Percentiles rank a stretch among this genome's conserved stretches.
Conservation (phyloP, 2,113 vertebrate genomes). For the Oncorhynchus gorbuscha region DNA sequence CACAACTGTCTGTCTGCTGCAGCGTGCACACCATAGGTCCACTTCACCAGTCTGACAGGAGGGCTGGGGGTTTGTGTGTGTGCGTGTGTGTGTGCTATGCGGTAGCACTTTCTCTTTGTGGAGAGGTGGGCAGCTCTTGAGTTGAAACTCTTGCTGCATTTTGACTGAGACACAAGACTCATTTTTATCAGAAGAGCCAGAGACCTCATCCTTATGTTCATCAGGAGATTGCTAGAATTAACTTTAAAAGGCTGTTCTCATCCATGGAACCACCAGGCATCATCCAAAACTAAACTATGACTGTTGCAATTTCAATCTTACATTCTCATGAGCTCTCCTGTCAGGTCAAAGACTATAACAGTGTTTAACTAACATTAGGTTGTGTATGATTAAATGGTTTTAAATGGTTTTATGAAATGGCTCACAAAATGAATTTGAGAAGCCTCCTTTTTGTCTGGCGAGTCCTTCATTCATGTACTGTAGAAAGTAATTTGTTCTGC, state of each 20-base stretch:
- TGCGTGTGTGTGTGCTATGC: conserved; percentile 7
- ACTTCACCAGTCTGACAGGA: conserved; percentile 53
- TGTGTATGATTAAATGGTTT: conserved; percentile 56
- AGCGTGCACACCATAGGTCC: conserved; percentile 51
- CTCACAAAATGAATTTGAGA: conserved; percentile 50
- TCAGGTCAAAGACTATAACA: conserved; percentile 40
- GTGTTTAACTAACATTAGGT: conserved; percentile 65
- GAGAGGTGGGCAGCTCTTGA: conserved; percentile 65
- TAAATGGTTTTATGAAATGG: conserved; percentile 55
- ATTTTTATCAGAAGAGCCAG: conserved; percentile 59
- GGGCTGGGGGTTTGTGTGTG: conserved; percentile 36
- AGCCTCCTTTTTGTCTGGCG: conserved; percentile 58
- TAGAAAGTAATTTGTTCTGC: too few relatives aligned
- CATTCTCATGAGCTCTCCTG: conserved; percentile 58
- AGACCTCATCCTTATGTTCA: conserved; percentile 64
- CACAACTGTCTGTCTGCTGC: conserved; percentile 61
- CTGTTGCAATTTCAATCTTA: conserved; percentile 50
- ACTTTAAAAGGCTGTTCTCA: conserved; percentile 64
- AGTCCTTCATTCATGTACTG: conserved; percentile 59
- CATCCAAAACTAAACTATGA: conserved; percentile 57
- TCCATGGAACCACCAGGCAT: conserved; percentile 58
- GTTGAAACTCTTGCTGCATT: conserved; percentile 59
- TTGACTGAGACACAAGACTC: conserved; percentile 62
- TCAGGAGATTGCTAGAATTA: conserved; percentile 67
- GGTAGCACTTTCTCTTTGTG: conserved; percentile 61